Base-by-base conservation (phyloP, 2,797 vertebrate genomes). In the Oreochromis grahami region DNA sequence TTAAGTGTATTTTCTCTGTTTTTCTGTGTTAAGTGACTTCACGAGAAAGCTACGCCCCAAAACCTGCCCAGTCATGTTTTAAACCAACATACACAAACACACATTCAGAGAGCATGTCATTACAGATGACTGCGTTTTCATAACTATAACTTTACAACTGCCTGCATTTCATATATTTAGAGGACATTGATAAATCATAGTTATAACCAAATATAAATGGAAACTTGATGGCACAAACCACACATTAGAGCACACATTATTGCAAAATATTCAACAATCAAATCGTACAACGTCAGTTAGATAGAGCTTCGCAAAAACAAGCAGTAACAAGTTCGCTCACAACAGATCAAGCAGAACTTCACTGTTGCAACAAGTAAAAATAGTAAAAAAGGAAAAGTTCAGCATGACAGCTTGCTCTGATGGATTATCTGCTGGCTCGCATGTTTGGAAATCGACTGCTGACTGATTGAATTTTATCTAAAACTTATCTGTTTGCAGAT, bases 111-210 rank as follows among this genome's bases (percentile, higher is more conserved):
- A 29, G 24, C 24, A 15, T 2, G 41, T 48, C 14, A 8, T 45
- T 45, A 70, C 38, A 26, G 13, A 1, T 68, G 36, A 8, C 36
- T 21, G 4, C 1, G 1, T 15, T 63, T 68, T 68, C 36, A 68
- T 12, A 41, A 9, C 63, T 24, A 14, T 5, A 41, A 43, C n/a
- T 68, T 45, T 26, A 70, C 0, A 43, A 70, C 5, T 70, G 65
- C 21, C 1, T 43, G 21, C 38, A 70, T 26, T 24, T 70, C 38
- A 43, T 14, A 43, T 15, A 45, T 70, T 45, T 70, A 26, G 0
- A 6, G 0, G 8, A 17, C 38, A 15, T 43, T 0, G 0, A 3
- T 70, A 70, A 5, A 70, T 26, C 2, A 0, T 4, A 43, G 24
- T 24, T 24, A 24, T 24, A 24, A 24, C 24, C 24, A 24, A 24